Conservation (phyloP, 2,888 invertebrate species). For the Dynastes grantii region DNA sequence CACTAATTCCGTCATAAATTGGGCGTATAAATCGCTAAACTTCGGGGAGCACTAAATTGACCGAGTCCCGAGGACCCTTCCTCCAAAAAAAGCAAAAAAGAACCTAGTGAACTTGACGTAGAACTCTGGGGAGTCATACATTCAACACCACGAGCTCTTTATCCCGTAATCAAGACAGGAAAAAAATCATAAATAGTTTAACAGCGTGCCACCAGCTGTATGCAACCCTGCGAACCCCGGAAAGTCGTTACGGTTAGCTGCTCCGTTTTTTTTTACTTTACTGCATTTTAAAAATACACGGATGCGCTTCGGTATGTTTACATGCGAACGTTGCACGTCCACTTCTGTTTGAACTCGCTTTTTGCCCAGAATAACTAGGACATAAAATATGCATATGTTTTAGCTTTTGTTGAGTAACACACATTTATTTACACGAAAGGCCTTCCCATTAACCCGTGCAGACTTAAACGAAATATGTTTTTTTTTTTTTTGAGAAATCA, state of each 20-base stretch:
- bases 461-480: too few species aligned
- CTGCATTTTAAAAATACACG: conserved; percentile 40
- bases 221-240: conserved; percentile 9
- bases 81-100: conserved; percentile 14
- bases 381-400: conserved; percentile 19
- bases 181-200: conserved; percentile 45
- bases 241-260: conserved; percentile 40
- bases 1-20: conserved; percentile 46
- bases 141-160: conserved; percentile 36
- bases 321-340: conserved; percentile 14
- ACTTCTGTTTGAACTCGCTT: conserved; percentile 28
- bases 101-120: conserved; percentile 29
- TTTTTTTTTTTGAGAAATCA: too few species aligned
- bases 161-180: conserved; percentile 40
- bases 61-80: conserved; percentile 26
- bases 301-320: conserved; percentile 27
- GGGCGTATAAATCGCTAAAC: conserved; percentile 44
- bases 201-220: conserved; percentile 37
- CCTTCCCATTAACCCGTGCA: too few species aligned
- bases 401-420: neutral
- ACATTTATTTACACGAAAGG: neutral
- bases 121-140: conserved; percentile 36
- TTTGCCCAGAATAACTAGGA: conserved; percentile 15
- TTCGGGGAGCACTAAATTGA: conserved; percentile 47
- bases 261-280: conserved; percentile 12